These are phyloP conservation scores for Lochmaea crataegi DNA, from an alignment of 2,888 invertebrate genomes.

Conservation along the genomic window DNA sequence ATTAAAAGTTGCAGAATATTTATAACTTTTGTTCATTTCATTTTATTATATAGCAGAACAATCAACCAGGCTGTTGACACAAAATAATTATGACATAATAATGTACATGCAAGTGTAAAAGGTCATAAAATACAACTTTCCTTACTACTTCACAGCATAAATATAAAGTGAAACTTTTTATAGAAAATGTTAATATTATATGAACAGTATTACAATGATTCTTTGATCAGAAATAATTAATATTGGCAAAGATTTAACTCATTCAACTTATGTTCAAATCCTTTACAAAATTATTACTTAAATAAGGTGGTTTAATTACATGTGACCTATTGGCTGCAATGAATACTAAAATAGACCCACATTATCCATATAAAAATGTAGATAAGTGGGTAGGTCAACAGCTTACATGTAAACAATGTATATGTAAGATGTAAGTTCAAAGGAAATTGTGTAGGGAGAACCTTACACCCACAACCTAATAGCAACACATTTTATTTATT, in stretches of 20 bases:
- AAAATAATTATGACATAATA: background rate
- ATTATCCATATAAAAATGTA: constrained; percentile 7
- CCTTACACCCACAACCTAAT: background rate
- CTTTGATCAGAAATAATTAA: too few relatives aligned
- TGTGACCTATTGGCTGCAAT: background rate
- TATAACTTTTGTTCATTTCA: too few relatives aligned
- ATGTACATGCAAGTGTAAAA: background rate
- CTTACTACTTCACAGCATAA: background rate
- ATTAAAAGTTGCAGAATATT: too few relatives aligned
- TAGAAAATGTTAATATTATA: background rate
- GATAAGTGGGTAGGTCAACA: constrained; percentile 4
- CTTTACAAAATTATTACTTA: background rate
- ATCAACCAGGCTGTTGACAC: background rate
- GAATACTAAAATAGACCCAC: background rate
- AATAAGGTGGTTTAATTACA: background rate
- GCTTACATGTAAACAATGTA: background rate
- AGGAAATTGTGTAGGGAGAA: background rate
- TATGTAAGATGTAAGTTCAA: background rate
- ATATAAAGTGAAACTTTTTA: background rate
- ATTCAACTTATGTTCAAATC: background rate
- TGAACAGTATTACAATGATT: too few relatives aligned
- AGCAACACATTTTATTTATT: background rate
- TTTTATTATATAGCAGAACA: too few relatives aligned
- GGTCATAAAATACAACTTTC: background rate
- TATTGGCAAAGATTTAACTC: too few relatives aligned